Conservation (phyloP, 2,113 vertebrate species). For the Murina feae region DNA sequence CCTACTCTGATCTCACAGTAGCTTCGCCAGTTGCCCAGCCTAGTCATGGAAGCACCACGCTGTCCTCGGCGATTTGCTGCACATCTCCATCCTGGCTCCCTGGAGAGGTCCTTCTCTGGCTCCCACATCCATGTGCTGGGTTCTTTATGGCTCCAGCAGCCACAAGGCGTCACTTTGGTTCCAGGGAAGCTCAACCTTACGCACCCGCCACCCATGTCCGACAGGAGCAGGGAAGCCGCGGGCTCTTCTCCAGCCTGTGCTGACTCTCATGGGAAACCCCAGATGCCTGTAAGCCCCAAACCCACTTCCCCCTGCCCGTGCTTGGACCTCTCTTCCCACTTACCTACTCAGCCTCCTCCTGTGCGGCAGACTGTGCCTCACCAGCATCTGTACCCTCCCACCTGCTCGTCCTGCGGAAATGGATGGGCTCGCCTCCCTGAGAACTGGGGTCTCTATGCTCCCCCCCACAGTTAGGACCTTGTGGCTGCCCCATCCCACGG, state of each 20-base stretch:
- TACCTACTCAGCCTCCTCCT: background rate
- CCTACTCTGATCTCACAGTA: background rate
- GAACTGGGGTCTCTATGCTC: background rate
- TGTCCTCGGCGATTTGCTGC: background rate
- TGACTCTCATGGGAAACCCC: background rate
- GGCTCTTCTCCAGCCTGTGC: background rate
- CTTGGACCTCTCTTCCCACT: background rate
- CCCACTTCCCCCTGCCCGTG: background rate
- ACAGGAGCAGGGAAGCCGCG: background rate
- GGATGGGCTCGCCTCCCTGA: background rate
- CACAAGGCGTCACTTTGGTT: background rate
- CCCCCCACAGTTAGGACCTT: background rate
- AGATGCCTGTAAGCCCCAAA: background rate
- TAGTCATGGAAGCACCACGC: background rate
- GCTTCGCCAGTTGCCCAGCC: background rate
- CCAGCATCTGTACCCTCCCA: background rate
- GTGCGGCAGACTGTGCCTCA: background rate
- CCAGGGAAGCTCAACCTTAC: background rate
- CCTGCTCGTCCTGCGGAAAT: background rate
- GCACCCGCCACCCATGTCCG: rapidly evolving
- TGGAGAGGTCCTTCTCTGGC: background rate
- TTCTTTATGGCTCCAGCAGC: background rate
- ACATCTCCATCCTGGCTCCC: background rate
- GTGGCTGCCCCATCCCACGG: background rate
- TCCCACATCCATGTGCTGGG: background rate